A percentile compares a stretch with the other conserved stretches of the same genome.
These are phyloP conservation scores for Leptocoma aspasia DNA, from an alignment of 2,113 vertebrate species.

Conservation along the genomic window DNA sequence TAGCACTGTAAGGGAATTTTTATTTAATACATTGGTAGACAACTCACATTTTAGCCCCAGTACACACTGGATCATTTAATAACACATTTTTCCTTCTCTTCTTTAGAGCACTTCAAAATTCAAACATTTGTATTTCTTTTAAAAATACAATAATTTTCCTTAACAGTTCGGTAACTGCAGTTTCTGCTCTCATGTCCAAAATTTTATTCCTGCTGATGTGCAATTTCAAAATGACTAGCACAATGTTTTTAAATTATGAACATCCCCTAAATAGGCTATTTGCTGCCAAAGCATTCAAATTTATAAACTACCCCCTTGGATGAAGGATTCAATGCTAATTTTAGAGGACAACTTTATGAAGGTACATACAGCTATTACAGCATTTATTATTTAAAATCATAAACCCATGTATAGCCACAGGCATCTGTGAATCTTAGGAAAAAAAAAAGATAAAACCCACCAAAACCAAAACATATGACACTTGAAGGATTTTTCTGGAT, in stretches of 20 bases:
- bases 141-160: background rate
- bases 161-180: background rate
- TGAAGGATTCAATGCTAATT: constrained; percentile 17
- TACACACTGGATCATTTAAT: background rate
- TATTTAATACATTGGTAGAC: background rate
- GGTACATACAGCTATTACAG: background rate
- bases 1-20: background rate
- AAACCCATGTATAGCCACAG: background rate
- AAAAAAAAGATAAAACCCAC: background rate
- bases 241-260: constrained; percentile 30
- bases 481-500: background rate
- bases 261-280: background rate
- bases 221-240: background rate
- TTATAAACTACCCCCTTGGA: background rate
- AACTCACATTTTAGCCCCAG: background rate
- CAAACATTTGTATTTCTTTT: background rate
- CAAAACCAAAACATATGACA: background rate
- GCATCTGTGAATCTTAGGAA: background rate
- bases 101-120: background rate
- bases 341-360: background rate
- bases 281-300: constrained; percentile 21
- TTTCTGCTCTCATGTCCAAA: constrained; percentile 7
- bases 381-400: background rate
- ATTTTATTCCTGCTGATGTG: constrained; percentile 2
- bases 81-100: background rate